phyloP scores from a whole-genome alignment of 2,113 vertebrate genomes.

The Notarius quadriscutis region DNA sequence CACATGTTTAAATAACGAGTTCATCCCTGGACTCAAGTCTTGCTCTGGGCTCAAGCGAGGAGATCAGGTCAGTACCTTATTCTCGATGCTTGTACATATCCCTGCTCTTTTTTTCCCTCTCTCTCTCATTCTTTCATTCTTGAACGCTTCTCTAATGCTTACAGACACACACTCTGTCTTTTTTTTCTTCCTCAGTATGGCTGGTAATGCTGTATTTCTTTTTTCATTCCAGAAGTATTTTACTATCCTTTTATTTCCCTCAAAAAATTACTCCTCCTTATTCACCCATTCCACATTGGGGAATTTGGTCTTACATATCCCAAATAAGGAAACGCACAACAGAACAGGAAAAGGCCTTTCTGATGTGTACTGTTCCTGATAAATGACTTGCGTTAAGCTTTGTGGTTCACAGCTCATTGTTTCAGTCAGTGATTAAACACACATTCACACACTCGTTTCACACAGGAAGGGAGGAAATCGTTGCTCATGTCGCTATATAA shows the following conservation, averaged over 20 bases:
- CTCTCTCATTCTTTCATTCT: not conserved
- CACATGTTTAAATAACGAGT: constrained; percentile 78
- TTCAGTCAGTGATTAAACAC: constrained; percentile 22
- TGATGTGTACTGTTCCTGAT: constrained; percentile 31
- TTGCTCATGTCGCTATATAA: constrained; percentile 42
- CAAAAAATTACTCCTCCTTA: not conserved
- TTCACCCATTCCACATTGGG: not conserved
- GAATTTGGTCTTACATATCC: not conserved
- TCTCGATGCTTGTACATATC: not conserved
- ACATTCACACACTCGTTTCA: not conserved
- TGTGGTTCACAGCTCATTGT: constrained; percentile 11
- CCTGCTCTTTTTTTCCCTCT: too few relatives aligned
- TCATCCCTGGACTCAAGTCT: constrained; percentile 80
- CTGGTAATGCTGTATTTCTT: not conserved
- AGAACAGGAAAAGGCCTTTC: constrained; percentile 40
- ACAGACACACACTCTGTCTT: not conserved
- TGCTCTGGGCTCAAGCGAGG: constrained; percentile 85
- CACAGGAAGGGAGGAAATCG: constrained; percentile 19
- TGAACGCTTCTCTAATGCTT: not conserved
- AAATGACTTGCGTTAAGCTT: constrained; percentile 42
- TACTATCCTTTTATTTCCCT: constrained; percentile 14
- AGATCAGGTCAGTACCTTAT: constrained; percentile 77
- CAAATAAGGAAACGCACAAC: constrained; percentile 28
- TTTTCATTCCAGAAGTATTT: not conserved
- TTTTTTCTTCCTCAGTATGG: not conserved